Percentiles rank a stretch among this genome's conserved stretches.
Evolutionary conservation across 1,140 invertebrate genomes (phyloP).

Genomic region (Apis florea): DNA sequence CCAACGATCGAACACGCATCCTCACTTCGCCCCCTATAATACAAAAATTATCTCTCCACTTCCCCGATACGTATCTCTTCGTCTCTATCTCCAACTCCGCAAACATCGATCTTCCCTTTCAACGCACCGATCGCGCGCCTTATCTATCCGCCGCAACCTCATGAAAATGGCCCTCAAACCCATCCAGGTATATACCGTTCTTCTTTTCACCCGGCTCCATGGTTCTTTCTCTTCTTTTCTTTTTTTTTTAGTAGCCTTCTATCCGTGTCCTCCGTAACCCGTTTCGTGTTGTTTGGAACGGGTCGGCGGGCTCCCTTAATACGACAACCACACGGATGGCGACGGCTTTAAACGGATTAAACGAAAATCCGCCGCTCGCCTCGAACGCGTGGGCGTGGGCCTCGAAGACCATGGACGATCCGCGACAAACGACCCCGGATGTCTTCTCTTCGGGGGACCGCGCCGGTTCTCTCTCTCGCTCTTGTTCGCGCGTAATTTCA

Average conservation of each 20-base stretch:
- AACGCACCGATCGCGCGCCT: neutral
- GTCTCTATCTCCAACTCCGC: neutral
- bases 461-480: conserved; percentile 11
- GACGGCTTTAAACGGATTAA: conserved; percentile 58
- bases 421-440: neutral
- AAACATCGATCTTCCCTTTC: neutral
- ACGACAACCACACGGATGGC: conserved; percentile 9
- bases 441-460: neutral
- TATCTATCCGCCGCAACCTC: neutral
- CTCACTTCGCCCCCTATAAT: too few species aligned
- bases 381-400: conserved; percentile 24
- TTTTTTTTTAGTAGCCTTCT: neutral
- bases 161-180: neutral
- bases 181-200: conserved; percentile 13
- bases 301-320: conserved; percentile 21
- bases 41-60: neutral
- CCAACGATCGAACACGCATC: too few species aligned
- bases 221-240: neutral
- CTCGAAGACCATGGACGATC: conserved; percentile 19
- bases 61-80: too few species aligned
- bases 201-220: conserved; percentile 8
- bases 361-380: conserved; percentile 24
- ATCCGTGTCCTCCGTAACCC: conserved; percentile 23
- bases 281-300: conserved; percentile 11
- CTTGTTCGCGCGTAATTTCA: neutral